Percentiles rank a stretch among this genome's conserved stretches.
Conservation (phyloP, 1,140 invertebrate genomes). For the Muscidifurax raptorellus region DNA sequence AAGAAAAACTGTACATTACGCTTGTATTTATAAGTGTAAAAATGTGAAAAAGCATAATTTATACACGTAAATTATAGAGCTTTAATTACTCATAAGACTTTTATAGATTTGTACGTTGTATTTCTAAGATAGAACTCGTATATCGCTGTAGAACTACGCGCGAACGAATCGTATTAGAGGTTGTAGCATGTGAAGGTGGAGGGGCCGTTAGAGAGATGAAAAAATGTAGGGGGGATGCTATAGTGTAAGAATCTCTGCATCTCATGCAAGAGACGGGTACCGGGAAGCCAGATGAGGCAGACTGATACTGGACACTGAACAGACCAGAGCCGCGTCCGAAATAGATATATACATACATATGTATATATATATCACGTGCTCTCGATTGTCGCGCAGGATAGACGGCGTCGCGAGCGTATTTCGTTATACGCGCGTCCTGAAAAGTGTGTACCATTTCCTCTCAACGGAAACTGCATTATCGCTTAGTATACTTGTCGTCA, state of each 20-base stretch:
- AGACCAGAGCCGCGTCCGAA: not conserved
- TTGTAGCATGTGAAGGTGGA: not conserved
- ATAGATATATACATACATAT: not conserved
- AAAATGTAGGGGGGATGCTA: not conserved
- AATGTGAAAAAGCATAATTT: constrained; percentile 20
- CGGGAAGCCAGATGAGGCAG: not conserved
- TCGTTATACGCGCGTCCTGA: not conserved
- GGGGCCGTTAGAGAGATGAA: not conserved
- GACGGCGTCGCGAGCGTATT: not conserved
- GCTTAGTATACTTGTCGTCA: not conserved
- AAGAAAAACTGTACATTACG: not conserved
- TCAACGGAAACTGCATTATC: constrained; percentile 37
- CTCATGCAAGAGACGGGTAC: not conserved
- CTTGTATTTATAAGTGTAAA: constrained; percentile 4
- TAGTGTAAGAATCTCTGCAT: not conserved
- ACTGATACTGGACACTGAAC: not conserved
- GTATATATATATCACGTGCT: not conserved
- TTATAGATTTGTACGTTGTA: not conserved
- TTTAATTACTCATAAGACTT: constrained; percentile 10
- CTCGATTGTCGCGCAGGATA: not conserved
- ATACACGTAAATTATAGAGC: not conserved
- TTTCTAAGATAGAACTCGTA: not conserved
- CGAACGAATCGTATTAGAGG: not conserved
- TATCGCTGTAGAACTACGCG: too few species aligned
- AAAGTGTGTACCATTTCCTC: constrained; percentile 17